Evolutionary conservation across 1,140 invertebrate species (phyloP).

Genomic region (Asobara japonica): DNA sequence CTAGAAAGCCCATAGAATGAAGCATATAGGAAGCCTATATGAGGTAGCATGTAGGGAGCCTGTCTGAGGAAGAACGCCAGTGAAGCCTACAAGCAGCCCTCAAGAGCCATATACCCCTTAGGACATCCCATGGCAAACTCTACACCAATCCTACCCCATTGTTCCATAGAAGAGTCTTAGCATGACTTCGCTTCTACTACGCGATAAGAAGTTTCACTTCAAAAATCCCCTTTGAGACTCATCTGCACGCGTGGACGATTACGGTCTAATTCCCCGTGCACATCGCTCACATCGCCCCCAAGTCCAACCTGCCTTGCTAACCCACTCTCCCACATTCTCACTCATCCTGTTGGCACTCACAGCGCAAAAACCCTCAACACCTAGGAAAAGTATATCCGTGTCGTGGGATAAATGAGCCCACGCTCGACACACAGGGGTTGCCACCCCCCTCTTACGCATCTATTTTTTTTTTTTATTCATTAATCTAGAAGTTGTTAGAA

Average conservation of each 20-base stretch:
- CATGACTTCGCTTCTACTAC: too few species aligned
- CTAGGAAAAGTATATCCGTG: constrained; percentile 48
- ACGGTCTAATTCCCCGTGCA: constrained; percentile 63
- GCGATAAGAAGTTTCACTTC: constrained; percentile 33
- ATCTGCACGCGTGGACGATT: constrained; percentile 60
- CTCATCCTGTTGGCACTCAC: background rate
- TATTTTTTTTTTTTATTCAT: background rate
- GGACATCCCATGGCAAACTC: too few species aligned
- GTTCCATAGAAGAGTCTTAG: too few species aligned
- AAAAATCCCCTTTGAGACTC: constrained; percentile 47
- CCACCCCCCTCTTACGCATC: constrained; percentile 13
- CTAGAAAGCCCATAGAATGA: too few species aligned
- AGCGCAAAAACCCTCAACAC: constrained; percentile 13
- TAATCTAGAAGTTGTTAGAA: too few species aligned
- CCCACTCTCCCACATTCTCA: constrained; percentile 33
- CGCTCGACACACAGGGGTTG: constrained; percentile 63
- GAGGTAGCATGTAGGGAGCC: too few species aligned
- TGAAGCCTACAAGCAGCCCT: too few species aligned
- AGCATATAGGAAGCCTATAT: too few species aligned
- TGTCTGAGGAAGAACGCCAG: too few species aligned
- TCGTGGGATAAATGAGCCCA: constrained; percentile 55
- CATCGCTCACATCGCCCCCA: constrained; percentile 18
- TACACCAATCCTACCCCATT: too few species aligned
- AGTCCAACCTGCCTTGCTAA: constrained; percentile 37
- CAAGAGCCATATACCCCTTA: too few species aligned